Percentiles rank a stretch among this genome's conserved stretches.
These are phyloP conservation scores for Antigone vipio DNA, from an alignment of 2,113 vertebrate species.

Conservation along the genomic window DNA sequence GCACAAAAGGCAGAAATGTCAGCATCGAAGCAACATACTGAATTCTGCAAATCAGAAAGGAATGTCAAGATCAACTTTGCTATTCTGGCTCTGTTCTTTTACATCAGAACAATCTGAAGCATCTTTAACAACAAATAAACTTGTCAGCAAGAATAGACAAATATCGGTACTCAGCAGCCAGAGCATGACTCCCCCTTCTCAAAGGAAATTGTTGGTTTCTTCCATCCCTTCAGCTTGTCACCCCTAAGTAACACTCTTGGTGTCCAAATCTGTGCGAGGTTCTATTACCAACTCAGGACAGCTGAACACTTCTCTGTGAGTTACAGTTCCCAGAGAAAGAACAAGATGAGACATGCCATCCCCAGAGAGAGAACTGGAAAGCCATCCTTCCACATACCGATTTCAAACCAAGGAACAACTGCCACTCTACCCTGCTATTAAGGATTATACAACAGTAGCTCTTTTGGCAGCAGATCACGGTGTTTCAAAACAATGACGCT, in stretches of 20 bases:
- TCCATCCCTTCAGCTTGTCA: neutral
- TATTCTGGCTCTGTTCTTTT: neutral
- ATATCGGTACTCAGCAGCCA: neutral
- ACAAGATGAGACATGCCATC: neutral
- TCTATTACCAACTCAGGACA: neutral
- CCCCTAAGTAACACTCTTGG: neutral
- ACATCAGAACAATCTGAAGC: neutral
- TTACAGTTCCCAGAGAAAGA: neutral
- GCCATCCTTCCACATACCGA: neutral
- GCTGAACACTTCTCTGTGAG: neutral
- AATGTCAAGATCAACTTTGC: neutral
- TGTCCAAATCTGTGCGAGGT: neutral
- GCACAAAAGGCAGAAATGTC: neutral
- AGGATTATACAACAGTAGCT: slow-evolving; percentile 34
- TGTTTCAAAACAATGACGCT: slow-evolving; percentile 9
- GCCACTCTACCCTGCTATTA: slow-evolving; percentile 40
- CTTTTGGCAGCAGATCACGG: neutral
- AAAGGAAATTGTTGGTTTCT: neutral
- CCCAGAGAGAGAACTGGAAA: neutral
- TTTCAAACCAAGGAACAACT: neutral
- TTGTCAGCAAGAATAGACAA: neutral
- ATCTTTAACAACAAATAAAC: neutral
- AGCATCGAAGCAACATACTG: neutral
- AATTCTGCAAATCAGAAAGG: neutral
- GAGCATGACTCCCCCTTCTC: neutral